These are phyloP conservation scores for Esox lucius DNA, from an alignment of 2,797 vertebrate genomes.

Conservation along the genomic window DNA sequence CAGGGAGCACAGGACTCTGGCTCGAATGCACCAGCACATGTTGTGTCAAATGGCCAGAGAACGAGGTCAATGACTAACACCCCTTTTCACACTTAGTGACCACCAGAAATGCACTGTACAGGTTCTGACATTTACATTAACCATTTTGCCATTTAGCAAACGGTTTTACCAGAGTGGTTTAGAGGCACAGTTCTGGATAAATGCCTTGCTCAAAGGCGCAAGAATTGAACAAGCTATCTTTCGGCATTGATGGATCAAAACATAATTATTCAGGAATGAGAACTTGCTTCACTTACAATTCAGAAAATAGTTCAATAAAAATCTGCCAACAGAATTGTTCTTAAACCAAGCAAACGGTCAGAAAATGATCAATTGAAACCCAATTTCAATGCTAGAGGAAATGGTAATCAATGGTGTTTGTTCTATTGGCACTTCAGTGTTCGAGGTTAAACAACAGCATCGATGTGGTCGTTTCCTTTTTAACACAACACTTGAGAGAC, in stretches of 20 bases:
- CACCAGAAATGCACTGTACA: background rate
- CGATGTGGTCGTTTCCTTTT: conserved; percentile 15
- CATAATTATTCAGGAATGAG: too few species aligned
- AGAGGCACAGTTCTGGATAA: too few species aligned
- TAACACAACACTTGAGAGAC: conserved; percentile 2
- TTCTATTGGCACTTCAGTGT: conserved; percentile 33
- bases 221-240: too few species aligned
- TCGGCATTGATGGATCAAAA: too few species aligned
- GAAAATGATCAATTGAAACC: conserved; percentile 37
- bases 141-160: too few species aligned
- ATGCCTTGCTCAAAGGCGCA: too few species aligned
- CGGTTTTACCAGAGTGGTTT: background rate
- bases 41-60: conserved; percentile 37
- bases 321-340: conserved; percentile 5
- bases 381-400: conserved; percentile 21
- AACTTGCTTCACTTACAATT: too few species aligned
- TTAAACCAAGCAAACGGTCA: conserved; percentile 30
- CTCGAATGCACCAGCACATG: conserved; percentile 31
- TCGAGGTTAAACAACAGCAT: conserved; percentile 17
- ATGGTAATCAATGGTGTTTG: conserved; percentile 32
- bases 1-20: conserved; percentile 40
- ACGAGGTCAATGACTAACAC: conserved; percentile 3
- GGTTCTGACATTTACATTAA: background rate
- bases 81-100: background rate
- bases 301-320: conserved; percentile 25